Percentiles rank a stretch among this genome's conserved stretches.
Evolutionary conservation across 2,113 vertebrate genomes (phyloP).

Genomic region (Gobio gobio): DNA sequence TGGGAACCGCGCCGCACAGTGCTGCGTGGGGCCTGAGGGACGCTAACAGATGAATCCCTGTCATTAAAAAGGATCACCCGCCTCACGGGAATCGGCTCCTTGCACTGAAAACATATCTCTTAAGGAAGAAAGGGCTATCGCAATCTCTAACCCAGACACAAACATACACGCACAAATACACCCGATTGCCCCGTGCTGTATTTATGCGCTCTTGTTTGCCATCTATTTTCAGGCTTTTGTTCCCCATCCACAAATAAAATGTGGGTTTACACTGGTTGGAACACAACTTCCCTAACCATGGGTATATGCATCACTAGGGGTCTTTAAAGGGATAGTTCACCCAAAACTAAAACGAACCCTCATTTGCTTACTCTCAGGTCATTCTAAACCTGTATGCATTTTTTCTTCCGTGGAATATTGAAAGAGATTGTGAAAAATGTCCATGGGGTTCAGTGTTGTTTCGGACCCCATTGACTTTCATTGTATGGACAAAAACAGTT

Average conservation of each 20-base stretch:
- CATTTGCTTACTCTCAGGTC: not conserved
- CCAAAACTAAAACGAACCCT: not conserved
- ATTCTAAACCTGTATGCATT: not conserved
- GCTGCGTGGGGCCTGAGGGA: constrained; percentile 49
- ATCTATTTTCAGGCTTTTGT: constrained; percentile 9
- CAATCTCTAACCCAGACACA: constrained; percentile 20
- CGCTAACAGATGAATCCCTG: constrained; percentile 59
- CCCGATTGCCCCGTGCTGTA: not conserved
- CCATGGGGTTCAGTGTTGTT: not conserved
- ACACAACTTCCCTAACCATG: not conserved
- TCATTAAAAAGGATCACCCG: constrained; percentile 57
- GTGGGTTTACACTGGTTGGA: not conserved
- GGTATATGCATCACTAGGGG: not conserved
- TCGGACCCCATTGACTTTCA: not conserved
- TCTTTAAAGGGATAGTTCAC: not conserved
- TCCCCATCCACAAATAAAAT: not conserved
- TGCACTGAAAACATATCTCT: constrained; percentile 55
- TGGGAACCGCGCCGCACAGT: constrained; percentile 39
- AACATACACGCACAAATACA: constrained; percentile 23
- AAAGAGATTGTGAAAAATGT: not conserved
- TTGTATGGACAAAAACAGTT: not conserved
- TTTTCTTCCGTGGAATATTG: not conserved
- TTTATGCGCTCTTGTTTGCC: constrained; percentile 1
- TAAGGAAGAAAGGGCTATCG: constrained; percentile 45
- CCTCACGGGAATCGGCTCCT: constrained; percentile 51